Evolutionary conservation across 2,113 vertebrate genomes (phyloP), one percentile per base, ranked within the genome.

Genomic region (Tretioscincus oriximinensis): DNA sequence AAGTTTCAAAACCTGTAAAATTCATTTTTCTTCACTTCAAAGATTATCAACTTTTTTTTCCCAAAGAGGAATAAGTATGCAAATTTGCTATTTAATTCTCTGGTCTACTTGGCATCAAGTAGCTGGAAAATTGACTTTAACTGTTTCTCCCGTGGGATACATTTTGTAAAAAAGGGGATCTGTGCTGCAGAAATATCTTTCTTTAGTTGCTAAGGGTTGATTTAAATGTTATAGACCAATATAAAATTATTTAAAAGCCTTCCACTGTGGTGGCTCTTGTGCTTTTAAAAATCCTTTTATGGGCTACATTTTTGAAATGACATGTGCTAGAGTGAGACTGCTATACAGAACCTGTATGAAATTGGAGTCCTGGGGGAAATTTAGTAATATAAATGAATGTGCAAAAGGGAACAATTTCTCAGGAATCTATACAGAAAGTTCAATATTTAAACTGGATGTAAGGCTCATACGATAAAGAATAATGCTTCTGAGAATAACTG

Each of bases 51-150:
- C 0, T 68, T 41, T 16, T 83, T 66, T 60, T 1, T 0, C n/a
- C 35, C 35, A 41, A 41, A 70, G 60, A 47, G 80, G 78, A 63
- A 84, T 61, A 31, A 67, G 58, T 11, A 14, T 54, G 78, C 73
- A 1, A 2, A 80, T 74, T 83, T 41, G 45, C 2, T 77, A 82
- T 77, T 84, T 74, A 85, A 81, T 84, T 80, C 60, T 71, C 47
- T 83, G 28, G 66, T 74, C 51, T 65, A 12, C 12, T 79, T 70
- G 61, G 68, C 51, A 72, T 45, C 63, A 69, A 82, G 22, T 7
- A 3, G 67, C n/a, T 51, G 77, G 31, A 29, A 81, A 31, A 69
- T 3, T 21, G 79, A 67, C 49, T 82, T 75, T 72, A 70, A 75
- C 58, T 71, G 77, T 68, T 54, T 78, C 73, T 68, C 26, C 5